These are phyloP conservation scores for Meteorus sp. DNA, from an alignment of 1,140 invertebrate species.

Conservation along the genomic window DNA sequence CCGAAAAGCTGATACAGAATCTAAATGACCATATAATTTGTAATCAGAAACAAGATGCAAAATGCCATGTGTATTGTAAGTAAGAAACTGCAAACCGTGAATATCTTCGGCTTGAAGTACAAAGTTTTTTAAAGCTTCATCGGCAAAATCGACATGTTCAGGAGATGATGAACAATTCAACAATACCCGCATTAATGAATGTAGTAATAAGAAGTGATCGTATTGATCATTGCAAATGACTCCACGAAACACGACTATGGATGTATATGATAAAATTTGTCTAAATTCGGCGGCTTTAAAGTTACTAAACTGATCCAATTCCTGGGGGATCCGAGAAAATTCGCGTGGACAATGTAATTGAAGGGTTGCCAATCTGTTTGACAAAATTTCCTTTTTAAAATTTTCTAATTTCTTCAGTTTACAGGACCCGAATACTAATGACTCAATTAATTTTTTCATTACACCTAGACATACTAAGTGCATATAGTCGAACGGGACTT, in stretches of 20 bases:
- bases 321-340: constrained; percentile 25
- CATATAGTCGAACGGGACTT: constrained; percentile 31
- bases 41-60: constrained; percentile 26
- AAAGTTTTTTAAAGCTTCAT: constrained; percentile 21
- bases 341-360: constrained; percentile 24
- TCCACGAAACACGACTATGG: constrained; percentile 23
- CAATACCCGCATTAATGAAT: constrained; percentile 27
- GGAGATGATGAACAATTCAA: not conserved
- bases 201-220: constrained; percentile 29
- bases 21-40: constrained; percentile 12
- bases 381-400: not conserved
- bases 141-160: constrained; percentile 15
- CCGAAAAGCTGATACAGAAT: constrained; percentile 25
- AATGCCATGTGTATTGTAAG: constrained; percentile 23
- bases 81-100: constrained; percentile 17
- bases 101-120: constrained; percentile 3
- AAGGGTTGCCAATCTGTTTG: constrained; percentile 10
- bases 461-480: constrained; percentile 29
- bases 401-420: not conserved
- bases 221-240: constrained; percentile 22
- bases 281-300: constrained; percentile 32
- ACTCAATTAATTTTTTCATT: constrained; percentile 26
- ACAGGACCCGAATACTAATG: constrained; percentile 23
- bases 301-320: constrained; percentile 13
- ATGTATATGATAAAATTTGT: constrained; percentile 28